Evolutionary conservation across 2,888 invertebrate species (phyloP).

Genomic region (Polydesmus complanatus): DNA sequence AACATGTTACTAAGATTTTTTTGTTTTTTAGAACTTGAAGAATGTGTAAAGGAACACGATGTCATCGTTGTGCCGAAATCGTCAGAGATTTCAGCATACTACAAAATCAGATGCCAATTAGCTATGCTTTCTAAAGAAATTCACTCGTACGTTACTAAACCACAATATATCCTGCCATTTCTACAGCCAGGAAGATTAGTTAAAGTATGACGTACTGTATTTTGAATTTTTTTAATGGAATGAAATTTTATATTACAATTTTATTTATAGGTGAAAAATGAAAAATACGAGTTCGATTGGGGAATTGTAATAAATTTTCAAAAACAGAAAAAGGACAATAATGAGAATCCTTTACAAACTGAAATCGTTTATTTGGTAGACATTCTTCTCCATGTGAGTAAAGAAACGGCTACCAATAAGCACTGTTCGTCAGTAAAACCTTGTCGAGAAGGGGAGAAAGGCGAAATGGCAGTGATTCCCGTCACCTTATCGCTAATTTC

Average conservation of each 20-base stretch:
- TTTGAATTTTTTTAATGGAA: neutral
- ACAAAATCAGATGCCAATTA: constrained; percentile 67
- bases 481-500: constrained; percentile 67
- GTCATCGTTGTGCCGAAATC: constrained; percentile 55
- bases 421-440: constrained; percentile 28
- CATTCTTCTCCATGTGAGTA: constrained; percentile 64
- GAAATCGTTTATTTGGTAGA: constrained; percentile 61
- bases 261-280: constrained; percentile 54
- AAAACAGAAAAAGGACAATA: constrained; percentile 44
- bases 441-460: constrained; percentile 46
- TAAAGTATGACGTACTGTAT: constrained; percentile 48
- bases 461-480: constrained; percentile 72
- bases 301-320: constrained; percentile 87
- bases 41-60: constrained; percentile 50
- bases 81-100: constrained; percentile 61
- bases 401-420: constrained; percentile 42
- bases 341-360: constrained; percentile 40
- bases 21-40: constrained; percentile 44
- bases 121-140: constrained; percentile 59
- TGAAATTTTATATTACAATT: neutral
- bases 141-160: constrained; percentile 61
- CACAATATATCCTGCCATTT: constrained; percentile 82
- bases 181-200: constrained; percentile 85
- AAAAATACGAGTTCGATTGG: constrained; percentile 85
- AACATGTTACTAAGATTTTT: neutral